These are phyloP conservation scores for Zosterops japonicus DNA, from an alignment of 2,113 vertebrate species.

Conservation along the genomic window DNA sequence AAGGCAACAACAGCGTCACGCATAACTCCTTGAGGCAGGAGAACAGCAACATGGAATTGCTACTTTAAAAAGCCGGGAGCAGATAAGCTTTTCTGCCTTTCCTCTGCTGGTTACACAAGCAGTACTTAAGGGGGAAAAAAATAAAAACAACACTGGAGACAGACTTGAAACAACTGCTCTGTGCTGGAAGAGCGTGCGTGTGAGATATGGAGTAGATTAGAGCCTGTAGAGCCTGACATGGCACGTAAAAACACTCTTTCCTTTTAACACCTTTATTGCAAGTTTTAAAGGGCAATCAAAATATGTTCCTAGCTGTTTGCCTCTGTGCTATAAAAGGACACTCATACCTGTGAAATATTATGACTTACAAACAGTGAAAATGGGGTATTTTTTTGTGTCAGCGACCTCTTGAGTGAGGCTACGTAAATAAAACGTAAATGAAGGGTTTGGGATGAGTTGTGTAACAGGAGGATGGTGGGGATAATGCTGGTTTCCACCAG, in stretches of 20 bases:
- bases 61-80: neutral
- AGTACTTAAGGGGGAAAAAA: neutral
- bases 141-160: neutral
- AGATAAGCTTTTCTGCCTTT: neutral
- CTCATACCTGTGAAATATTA: constrained; percentile 45
- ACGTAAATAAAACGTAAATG: neutral
- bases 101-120: neutral
- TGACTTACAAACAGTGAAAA: neutral
- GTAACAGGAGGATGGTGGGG: neutral
- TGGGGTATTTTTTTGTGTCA: neutral
- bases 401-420: neutral
- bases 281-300: constrained; percentile 68
- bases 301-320: constrained; percentile 26
- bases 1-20: neutral
- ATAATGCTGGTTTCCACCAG: neutral
- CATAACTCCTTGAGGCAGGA: neutral
- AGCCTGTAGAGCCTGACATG: constrained; percentile 22
- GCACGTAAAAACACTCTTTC: constrained; percentile 57
- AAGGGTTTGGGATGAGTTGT: neutral
- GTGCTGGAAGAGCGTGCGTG: constrained; percentile 10
- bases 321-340: constrained; percentile 32
- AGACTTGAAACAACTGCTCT: constrained; percentile 41
- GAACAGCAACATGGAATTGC: neutral
- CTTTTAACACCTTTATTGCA: constrained; percentile 65
- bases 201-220: constrained; percentile 57